Conservation (phyloP, 1,140 invertebrate species). For the Macrobrachium rosenbergii region DNA sequence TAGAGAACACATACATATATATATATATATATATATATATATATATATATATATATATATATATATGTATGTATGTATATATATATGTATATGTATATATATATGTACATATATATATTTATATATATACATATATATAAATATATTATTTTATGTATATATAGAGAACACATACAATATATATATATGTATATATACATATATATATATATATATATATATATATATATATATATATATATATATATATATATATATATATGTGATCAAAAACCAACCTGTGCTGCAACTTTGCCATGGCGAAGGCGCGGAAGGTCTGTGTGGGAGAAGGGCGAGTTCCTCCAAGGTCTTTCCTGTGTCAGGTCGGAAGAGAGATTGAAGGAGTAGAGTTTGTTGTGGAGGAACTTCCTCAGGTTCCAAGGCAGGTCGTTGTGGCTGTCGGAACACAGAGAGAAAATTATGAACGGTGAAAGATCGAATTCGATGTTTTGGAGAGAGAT, state of each 20-base stretch:
- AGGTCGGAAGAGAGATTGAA: conserved; percentile 85
- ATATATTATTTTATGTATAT: background rate
- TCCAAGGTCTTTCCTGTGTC: conserved; percentile 82
- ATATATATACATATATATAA: no score
- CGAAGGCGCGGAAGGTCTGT: conserved; percentile 88
- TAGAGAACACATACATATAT: no score
- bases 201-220: conserved; percentile 20
- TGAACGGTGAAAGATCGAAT: no score
- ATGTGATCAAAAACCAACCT: background rate
- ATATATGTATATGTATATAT: no score
- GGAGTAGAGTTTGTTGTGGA: conserved; percentile 83
- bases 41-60: no score
- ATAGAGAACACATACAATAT: background rate
- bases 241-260: conserved; percentile 18
- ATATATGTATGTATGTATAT: no score
- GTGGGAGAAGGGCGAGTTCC: conserved; percentile 83
- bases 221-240: conserved; percentile 22
- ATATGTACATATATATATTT: no score
- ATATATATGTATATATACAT: background rate
- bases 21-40: no score
- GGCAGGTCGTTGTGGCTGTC: conserved; percentile 89
- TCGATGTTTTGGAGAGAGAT: no score
- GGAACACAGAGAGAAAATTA: background rate
- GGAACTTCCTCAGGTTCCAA: conserved; percentile 85
- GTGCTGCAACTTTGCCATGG: conserved; percentile 83